These are phyloP conservation scores for Hylia prasina DNA, from an alignment of 2,113 vertebrate species.

Conservation along the genomic window DNA sequence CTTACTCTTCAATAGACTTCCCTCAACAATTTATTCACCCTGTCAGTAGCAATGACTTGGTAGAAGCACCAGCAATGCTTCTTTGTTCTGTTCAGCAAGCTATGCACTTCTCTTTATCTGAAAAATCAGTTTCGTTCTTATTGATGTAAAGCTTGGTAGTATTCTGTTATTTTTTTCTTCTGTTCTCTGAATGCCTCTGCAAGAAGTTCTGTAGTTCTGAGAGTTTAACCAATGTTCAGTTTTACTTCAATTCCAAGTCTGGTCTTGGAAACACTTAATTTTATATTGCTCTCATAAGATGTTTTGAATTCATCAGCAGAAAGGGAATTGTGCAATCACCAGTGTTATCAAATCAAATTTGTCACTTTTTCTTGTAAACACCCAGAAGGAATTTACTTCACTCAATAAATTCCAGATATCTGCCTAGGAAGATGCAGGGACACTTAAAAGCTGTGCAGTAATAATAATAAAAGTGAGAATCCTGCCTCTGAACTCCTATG, in stretches of 20 bases:
- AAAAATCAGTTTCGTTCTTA: not conserved
- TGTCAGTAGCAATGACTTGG: not conserved
- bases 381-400: slow-evolving; percentile 17
- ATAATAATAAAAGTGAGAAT: slow-evolving; percentile 1
- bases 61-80: not conserved
- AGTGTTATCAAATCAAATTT: slow-evolving; percentile 17
- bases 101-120: not conserved
- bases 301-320: not conserved
- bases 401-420: slow-evolving; percentile 29
- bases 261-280: not conserved
- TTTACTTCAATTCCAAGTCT: not conserved
- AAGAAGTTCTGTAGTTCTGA: not conserved
- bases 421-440: not conserved
- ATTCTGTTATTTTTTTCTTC: not conserved
- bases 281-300: not conserved
- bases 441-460: not conserved
- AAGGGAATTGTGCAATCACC: not conserved
- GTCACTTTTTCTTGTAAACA: slow-evolving; percentile 18
- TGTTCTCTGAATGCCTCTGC: not conserved
- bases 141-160: not conserved
- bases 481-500: not conserved
- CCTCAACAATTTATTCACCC: not conserved
- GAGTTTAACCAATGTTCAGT: not conserved
- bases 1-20: not conserved
- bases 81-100: not conserved